Conservation (phyloP, 2,113 vertebrate genomes). For the Jaculus jaculus region DNA sequence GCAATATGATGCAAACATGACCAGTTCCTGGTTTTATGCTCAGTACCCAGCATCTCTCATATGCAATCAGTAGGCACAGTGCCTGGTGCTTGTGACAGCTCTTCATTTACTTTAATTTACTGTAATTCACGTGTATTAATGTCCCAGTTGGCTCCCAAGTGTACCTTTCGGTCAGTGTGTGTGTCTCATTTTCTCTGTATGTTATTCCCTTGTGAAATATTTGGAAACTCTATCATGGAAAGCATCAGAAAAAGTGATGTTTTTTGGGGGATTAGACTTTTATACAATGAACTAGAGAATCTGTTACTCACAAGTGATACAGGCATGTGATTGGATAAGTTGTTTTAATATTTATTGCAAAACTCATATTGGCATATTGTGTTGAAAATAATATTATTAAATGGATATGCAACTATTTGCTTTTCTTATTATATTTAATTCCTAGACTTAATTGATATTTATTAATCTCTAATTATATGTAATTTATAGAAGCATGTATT, state of each 20-base stretch:
- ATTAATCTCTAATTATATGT: neutral
- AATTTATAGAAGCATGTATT: neutral
- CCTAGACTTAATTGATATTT: neutral
- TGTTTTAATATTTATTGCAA: constrained; percentile 34
- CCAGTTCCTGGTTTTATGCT: neutral
- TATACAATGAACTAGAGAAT: constrained; percentile 13
- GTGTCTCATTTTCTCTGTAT: constrained; percentile 58
- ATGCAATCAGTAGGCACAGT: constrained; percentile 55
- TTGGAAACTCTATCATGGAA: constrained; percentile 41
- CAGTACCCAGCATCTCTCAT: constrained; percentile 24
- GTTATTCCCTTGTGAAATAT: constrained; percentile 64
- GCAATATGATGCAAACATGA: neutral
- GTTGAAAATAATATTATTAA: constrained; percentile 28
- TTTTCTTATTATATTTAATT: constrained; percentile 28
- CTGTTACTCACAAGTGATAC: constrained; percentile 30
- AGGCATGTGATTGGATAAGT: constrained; percentile 13
- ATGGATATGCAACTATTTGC: neutral
- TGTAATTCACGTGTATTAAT: constrained; percentile 65
- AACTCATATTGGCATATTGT: neutral
- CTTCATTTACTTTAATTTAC: constrained; percentile 75
- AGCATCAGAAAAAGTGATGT: constrained; percentile 12
- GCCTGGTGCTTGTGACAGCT: constrained; percentile 34
- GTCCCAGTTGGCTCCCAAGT: constrained; percentile 50
- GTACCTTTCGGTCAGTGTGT: constrained; percentile 40
- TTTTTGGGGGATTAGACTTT: constrained; percentile 27